Evolutionary conservation across 1,140 invertebrate genomes (phyloP), one percentile per base, ranked within the genome.

Genomic region (Drosophila tropicalis): DNA sequence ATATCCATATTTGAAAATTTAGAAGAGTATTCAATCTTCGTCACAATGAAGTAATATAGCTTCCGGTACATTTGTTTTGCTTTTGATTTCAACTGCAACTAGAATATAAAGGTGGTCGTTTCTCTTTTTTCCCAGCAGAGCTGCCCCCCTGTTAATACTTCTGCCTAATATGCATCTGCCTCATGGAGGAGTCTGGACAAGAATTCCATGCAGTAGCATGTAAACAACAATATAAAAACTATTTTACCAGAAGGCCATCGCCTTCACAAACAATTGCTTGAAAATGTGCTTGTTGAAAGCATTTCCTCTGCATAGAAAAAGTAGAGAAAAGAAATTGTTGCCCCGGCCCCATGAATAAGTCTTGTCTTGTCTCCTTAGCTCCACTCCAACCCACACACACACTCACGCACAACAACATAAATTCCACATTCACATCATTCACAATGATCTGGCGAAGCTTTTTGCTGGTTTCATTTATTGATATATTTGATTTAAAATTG

Each of bases 231-330:
- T 29, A 29, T 29, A 68, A 64, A 34, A 47, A 69, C 10, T 41
- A 79, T 67, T 68, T 58, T 61, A 71, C 55, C 39, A 62, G 58
- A 60, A 63, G 15, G 47, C 17, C 73, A 58, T 22, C 19, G 47
- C 17, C 73, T 62, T 22, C 29, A 51, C 9, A 63, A 70, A 58
- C 63, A 74, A 60, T 70, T 73, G 70, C 75, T 73, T 70, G 72
- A 86, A 86, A 86, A 89, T 86, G 83, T 82, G 76, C 83, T 89
- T 74, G 84, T 87, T 89, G 83, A 87, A 87, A 87, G 84, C 83
- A 89, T 84, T 84, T 84, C 81, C 81, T 84, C 72, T 58, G 64
- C 74, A 77, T 58, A 51, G 44, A 51, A 34, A 58, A 29, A 29
- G 29, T 79, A 81, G 79, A 72, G 72, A 76, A 81, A 72, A 82